Percentiles rank a stretch among this genome's conserved stretches.
These are phyloP conservation scores for Microcebus jonahi DNA, from an alignment of 2,113 vertebrate genomes.

Conservation along the genomic window DNA sequence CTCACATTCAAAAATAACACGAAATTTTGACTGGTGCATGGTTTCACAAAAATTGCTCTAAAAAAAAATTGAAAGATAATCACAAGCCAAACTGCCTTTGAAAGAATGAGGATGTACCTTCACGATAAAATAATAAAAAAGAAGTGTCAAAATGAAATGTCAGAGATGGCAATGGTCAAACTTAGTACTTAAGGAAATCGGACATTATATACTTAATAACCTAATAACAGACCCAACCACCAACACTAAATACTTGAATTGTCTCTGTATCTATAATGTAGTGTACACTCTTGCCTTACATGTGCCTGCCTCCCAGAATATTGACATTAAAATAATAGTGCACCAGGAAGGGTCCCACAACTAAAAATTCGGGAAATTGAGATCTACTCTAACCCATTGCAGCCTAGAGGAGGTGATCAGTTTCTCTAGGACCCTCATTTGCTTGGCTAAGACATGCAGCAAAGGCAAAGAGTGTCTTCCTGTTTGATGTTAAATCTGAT, in stretches of 20 bases:
- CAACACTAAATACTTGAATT: neutral
- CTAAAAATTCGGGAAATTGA: neutral
- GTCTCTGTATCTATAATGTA: neutral
- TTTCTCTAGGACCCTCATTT: neutral
- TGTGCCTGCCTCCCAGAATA: constrained; percentile 29
- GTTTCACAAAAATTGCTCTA: too few relatives aligned
- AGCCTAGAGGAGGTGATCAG: neutral
- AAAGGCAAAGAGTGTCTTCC: neutral
- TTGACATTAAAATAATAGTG: constrained; percentile 19
- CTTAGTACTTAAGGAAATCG: too few relatives aligned
- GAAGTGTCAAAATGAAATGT: too few relatives aligned
- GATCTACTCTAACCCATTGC: neutral
- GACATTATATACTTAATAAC: too few relatives aligned
- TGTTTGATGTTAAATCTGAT: neutral
- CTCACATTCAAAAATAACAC: too few relatives aligned
- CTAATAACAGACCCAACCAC: neutral
- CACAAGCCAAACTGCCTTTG: too few relatives aligned
- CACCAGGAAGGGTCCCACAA: neutral
- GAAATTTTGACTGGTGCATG: too few relatives aligned
- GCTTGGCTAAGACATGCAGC: neutral
- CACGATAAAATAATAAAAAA: too few relatives aligned
- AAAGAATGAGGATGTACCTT: too few relatives aligned
- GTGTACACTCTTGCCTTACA: neutral
- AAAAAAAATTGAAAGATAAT: too few relatives aligned
- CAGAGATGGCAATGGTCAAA: too few relatives aligned